A percentile compares a stretch with the other conserved stretches of the same genome.
phyloP scores from a whole-genome alignment of 2,113 vertebrate genomes.

The Upupa epops region DNA sequence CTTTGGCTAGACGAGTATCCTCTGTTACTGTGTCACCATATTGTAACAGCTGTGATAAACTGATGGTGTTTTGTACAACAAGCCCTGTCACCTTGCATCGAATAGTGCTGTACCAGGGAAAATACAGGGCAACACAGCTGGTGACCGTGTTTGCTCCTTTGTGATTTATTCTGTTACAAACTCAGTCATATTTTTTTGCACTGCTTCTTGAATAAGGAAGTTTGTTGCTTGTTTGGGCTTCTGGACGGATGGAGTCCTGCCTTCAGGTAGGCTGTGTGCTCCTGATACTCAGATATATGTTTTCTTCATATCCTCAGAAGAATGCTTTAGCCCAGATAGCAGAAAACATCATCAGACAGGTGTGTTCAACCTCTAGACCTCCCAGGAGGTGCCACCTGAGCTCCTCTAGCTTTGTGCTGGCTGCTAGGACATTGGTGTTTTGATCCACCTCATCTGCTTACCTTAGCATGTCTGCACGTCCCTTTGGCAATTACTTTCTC shows the following conservation, averaged over 20 bases:
- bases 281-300: fast-evolving
- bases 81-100: fast-evolving
- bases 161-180: background rate
- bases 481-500: background rate
- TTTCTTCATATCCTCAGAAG: background rate
- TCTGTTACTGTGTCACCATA: background rate
- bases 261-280: background rate
- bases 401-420: fast-evolving
- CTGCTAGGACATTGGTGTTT: background rate
- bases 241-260: background rate
- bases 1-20: background rate
- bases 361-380: background rate
- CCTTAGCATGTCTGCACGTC: background rate
- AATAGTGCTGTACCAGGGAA: background rate
- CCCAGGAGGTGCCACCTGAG: background rate
- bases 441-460: background rate
- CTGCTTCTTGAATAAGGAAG: background rate
- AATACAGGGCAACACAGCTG: background rate
- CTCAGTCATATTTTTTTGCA: background rate
- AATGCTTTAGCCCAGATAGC: background rate
- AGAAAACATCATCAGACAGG: background rate
- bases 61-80: background rate
- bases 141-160: background rate
- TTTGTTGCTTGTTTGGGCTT: background rate
- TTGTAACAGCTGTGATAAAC: background rate